A percentile compares a stretch with the other conserved stretches of the same genome.
phyloP scores from a whole-genome alignment of 2,888 invertebrate genomes.

The Invenusta paracnida region DNA sequence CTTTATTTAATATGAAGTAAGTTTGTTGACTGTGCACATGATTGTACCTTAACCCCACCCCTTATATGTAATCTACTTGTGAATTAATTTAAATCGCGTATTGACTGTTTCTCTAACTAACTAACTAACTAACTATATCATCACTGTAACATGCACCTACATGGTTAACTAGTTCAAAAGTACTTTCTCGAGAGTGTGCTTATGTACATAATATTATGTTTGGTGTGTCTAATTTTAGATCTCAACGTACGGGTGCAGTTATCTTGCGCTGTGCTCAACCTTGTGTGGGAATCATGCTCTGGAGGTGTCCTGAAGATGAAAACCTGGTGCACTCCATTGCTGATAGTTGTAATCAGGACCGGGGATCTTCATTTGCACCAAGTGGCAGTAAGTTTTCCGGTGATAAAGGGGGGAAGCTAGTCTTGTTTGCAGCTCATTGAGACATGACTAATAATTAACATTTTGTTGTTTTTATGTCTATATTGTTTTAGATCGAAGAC shows the following conservation, averaged over 20 bases:
- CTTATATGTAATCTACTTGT: no score
- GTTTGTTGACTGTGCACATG: no score
- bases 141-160: not conserved
- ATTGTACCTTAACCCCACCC: no score
- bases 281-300: constrained; percentile 87
- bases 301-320: constrained; percentile 80
- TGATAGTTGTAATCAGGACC: not conserved
- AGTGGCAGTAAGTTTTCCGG: constrained; percentile 14
- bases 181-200: not conserved
- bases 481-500: constrained; percentile 33
- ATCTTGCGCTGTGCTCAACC: constrained; percentile 90
- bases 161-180: not conserved
- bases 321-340: not conserved
- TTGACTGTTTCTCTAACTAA: no score
- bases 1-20: no score
- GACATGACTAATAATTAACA: no score
- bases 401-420: no score
- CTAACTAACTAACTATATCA: no score
- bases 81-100: no score
- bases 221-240: constrained; percentile 62
- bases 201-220: not conserved
- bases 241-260: constrained; percentile 80
- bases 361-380: not conserved
- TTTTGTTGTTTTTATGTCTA: no score
- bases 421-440: no score